Evolutionary conservation across 2,888 invertebrate genomes (phyloP).

Genomic region (Eilema depressum): DNA sequence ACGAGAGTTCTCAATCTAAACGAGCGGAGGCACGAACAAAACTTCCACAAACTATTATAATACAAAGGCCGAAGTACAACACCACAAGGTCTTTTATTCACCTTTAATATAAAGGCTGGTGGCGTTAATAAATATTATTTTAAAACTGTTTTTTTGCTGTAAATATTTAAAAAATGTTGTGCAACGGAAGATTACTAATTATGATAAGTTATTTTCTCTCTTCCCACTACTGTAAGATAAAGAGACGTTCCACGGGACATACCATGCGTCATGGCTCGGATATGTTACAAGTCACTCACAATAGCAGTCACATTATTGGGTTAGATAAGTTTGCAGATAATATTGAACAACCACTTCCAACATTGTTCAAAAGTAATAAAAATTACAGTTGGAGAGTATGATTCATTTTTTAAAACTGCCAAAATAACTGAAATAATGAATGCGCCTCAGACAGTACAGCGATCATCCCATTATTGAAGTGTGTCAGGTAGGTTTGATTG

Average conservation of each 20-base stretch:
- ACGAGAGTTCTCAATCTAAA: not conserved
- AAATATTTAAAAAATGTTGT: not conserved
- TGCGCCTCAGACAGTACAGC: not conserved
- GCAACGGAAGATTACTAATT: not conserved
- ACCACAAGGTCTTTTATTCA: conserved; percentile 4
- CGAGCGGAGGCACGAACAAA: not conserved
- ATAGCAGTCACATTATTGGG: not conserved
- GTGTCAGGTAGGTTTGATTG: not conserved
- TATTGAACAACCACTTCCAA: not conserved
- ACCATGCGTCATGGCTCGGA: conserved; percentile 6
- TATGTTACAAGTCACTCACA: not conserved
- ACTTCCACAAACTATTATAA: not conserved
- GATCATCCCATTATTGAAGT: not conserved
- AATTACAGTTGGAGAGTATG: not conserved
- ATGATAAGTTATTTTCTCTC: not conserved
- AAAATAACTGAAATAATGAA: not conserved
- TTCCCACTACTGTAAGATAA: conserved; percentile 2
- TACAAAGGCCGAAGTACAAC: not conserved
- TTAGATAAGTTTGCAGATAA: conserved; percentile 9
- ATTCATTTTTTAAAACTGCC: not conserved
- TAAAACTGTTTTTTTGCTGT: not conserved
- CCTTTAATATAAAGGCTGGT: not conserved
- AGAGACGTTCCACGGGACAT: not conserved
- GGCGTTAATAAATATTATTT: not conserved
- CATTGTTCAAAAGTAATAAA: not conserved